Conservation (phyloP, 2,113 vertebrate species). For the Trogon surrucura region DNA sequence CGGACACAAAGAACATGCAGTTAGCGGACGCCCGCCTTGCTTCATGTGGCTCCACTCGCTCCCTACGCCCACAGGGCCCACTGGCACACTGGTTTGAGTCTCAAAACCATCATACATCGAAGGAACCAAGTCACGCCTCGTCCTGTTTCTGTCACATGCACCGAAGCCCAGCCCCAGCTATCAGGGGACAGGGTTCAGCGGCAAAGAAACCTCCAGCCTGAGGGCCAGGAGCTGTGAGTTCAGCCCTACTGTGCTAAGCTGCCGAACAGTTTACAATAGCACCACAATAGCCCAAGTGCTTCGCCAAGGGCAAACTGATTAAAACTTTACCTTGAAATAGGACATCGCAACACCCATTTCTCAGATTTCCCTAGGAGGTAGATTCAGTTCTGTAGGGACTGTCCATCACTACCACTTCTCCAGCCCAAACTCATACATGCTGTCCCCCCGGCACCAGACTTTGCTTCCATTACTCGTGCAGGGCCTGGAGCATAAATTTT, state of each 20-base stretch:
- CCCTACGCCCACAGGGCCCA: background rate
- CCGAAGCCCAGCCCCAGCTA: background rate
- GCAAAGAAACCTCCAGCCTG: background rate
- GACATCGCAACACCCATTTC: constrained; percentile 48
- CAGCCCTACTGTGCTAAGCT: constrained; percentile 62
- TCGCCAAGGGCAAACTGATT: constrained; percentile 58
- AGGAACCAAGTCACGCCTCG: background rate
- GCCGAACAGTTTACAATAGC: constrained; percentile 60
- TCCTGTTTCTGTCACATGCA: background rate
- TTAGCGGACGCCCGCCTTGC: constrained; percentile 5
- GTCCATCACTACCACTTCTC: background rate
- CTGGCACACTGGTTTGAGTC: constrained; percentile 5
- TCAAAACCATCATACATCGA: background rate
- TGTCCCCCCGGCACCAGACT: background rate
- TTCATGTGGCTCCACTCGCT: background rate
- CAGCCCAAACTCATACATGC: background rate
- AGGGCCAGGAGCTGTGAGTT: background rate
- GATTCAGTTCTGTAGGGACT: constrained; percentile 62
- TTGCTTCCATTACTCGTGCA: background rate
- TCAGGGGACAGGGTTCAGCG: background rate
- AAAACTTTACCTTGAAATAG: constrained; percentile 65
- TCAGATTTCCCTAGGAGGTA: constrained; percentile 70
- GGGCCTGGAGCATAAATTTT: background rate
- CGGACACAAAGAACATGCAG: constrained; percentile 54
- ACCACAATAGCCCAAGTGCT: constrained; percentile 58